phyloP scores from a whole-genome alignment of 2,797 vertebrate species.

The Tenualosa ilisha region DNA sequence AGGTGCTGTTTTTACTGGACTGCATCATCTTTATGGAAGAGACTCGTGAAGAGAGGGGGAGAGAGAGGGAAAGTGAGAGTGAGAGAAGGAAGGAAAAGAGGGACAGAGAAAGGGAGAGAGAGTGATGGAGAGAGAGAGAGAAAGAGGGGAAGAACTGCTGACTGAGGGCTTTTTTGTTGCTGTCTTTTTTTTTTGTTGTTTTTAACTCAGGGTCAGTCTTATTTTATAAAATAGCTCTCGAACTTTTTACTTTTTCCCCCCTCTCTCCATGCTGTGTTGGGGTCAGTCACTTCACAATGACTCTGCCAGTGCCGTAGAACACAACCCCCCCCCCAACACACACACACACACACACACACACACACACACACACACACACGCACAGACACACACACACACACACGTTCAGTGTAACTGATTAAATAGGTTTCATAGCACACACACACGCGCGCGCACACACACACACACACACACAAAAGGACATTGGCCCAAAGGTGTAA shows the following conservation, averaged over 20 bases:
- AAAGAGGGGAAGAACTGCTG: not conserved
- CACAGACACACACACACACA: conserved; percentile 2
- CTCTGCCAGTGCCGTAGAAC: too few relatives aligned
- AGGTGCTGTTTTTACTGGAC: conserved; percentile 67
- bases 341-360: conserved; percentile 5
- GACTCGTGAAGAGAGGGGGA: conserved; percentile 21
- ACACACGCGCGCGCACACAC: not conserved
- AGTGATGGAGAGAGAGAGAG: not conserved
- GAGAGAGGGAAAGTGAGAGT: not conserved
- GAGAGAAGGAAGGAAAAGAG: not conserved
- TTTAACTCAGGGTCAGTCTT: not conserved
- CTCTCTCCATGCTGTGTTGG: too few relatives aligned
- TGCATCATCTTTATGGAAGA: conserved; percentile 56
- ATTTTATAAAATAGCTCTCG: not conserved
- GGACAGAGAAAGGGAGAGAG: not conserved
- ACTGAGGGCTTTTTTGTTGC: not conserved
- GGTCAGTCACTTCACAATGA: too few relatives aligned
- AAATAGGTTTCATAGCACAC: not conserved
- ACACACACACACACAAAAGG: not conserved
- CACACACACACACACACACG: not conserved
- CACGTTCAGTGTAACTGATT: not conserved
- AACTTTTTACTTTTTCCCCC: not conserved
- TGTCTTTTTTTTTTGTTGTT: not conserved
- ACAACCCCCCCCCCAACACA: too few relatives aligned
- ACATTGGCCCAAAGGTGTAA: not conserved